Evolutionary conservation across 2,797 vertebrate genomes (phyloP).

Genomic region (Gymnopithys bicolor): DNA sequence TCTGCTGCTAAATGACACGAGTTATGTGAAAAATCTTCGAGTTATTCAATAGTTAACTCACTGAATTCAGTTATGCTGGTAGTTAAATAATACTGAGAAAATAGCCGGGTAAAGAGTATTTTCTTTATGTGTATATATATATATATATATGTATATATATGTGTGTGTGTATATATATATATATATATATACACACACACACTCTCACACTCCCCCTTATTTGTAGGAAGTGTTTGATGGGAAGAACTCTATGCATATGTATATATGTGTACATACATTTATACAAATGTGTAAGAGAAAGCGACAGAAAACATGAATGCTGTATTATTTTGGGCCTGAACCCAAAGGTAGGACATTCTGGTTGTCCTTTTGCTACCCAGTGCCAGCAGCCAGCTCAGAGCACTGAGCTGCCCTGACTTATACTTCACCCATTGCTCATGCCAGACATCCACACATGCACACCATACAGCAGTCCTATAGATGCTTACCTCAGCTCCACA

Average conservation of each 20-base stretch:
- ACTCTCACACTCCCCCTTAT: not conserved
- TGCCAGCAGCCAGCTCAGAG: not conserved
- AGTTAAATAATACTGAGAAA: not conserved
- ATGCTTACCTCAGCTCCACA: slow-evolving; percentile 66
- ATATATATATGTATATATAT: no score
- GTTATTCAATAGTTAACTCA: not conserved
- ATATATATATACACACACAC: no score
- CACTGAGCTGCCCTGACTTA: not conserved
- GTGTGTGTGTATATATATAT: not conserved
- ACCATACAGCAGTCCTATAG: slow-evolving; percentile 58
- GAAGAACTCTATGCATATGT: not conserved
- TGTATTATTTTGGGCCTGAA: not conserved
- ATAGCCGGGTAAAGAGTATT: not conserved
- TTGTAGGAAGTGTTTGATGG: not conserved
- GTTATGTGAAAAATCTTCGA: slow-evolving; percentile 5
- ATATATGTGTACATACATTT: not conserved
- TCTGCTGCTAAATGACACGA: not conserved
- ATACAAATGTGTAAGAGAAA: not conserved
- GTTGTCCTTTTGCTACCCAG: not conserved
- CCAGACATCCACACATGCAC: slow-evolving; percentile 59
- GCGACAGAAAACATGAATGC: not conserved
- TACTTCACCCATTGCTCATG: not conserved
- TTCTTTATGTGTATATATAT: not conserved
- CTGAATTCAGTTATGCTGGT: not conserved
- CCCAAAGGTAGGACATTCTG: not conserved